Conservation (phyloP, 2,797 vertebrate genomes). For the Aythya fuligula region DNA sequence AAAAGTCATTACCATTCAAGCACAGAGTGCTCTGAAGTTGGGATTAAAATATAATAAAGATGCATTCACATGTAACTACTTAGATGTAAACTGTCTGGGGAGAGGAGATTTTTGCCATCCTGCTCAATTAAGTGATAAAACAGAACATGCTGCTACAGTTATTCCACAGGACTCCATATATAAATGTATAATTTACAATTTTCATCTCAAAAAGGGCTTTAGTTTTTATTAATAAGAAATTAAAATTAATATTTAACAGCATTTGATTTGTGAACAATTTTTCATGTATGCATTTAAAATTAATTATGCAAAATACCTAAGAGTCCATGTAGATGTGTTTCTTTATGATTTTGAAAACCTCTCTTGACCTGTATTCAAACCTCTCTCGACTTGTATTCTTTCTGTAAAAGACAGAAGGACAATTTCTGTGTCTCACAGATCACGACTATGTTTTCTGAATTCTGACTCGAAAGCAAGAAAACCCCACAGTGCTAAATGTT, state of each 20-base stretch:
- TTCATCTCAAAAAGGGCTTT: background rate
- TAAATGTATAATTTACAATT: background rate
- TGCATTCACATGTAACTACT: background rate
- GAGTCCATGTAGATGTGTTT: background rate
- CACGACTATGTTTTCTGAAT: background rate
- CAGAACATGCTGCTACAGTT: background rate
- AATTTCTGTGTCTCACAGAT: background rate
- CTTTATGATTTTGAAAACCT: background rate
- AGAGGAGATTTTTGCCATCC: background rate
- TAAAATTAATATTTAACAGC: background rate
- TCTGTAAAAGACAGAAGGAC: background rate
- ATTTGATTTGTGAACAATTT: background rate
- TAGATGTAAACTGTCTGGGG: rapidly evolving
- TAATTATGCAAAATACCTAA: background rate
- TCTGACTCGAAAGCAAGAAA: background rate
- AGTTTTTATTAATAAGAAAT: background rate
- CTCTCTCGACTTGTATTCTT: background rate
- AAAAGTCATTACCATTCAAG: background rate
- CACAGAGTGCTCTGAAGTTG: background rate
- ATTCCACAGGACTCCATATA: background rate
- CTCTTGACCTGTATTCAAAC: background rate
- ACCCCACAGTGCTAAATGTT: background rate
- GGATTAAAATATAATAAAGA: background rate
- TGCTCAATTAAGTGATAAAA: background rate
- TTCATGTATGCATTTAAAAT: background rate